Evolutionary conservation across 2,113 vertebrate genomes (phyloP).

Genomic region (Gallinago undulata): DNA sequence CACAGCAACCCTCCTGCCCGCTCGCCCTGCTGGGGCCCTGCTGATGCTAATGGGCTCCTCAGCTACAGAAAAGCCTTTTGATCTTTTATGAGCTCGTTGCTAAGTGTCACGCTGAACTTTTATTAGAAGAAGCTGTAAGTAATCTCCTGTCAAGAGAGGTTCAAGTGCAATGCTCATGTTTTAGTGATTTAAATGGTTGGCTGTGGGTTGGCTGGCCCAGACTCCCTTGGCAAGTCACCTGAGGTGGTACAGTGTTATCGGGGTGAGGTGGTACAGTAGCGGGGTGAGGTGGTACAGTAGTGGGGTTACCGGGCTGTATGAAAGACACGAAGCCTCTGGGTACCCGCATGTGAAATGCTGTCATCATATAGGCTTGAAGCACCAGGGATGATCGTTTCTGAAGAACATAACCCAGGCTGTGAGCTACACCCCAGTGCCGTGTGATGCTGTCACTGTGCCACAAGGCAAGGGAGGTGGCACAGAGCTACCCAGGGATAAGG

Average conservation of each 20-base stretch:
- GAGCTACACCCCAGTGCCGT: background rate
- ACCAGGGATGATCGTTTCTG: background rate
- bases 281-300: too few species aligned
- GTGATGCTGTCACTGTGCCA: background rate
- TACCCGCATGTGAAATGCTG: background rate
- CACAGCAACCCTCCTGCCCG: background rate
- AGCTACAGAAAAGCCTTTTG: background rate
- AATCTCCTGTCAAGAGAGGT: background rate
- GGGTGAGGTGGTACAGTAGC: background rate
- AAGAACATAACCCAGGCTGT: background rate
- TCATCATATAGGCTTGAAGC: background rate
- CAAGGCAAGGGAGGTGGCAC: background rate
- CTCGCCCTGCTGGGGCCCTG: background rate
- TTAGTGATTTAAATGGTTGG: background rate
- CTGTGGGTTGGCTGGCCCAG: background rate
- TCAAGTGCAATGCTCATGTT: background rate
- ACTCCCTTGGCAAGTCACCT: background rate
- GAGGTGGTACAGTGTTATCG: background rate
- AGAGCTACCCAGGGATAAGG: background rate
- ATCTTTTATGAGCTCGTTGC: background rate
- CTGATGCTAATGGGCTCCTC: background rate
- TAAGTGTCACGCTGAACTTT: background rate
- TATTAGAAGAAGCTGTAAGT: background rate
- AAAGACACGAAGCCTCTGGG: background rate
- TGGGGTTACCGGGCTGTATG: background rate